These are phyloP conservation scores for Harpalus rubripes DNA, from an alignment of 2,888 invertebrate genomes.

Conservation along the genomic window DNA sequence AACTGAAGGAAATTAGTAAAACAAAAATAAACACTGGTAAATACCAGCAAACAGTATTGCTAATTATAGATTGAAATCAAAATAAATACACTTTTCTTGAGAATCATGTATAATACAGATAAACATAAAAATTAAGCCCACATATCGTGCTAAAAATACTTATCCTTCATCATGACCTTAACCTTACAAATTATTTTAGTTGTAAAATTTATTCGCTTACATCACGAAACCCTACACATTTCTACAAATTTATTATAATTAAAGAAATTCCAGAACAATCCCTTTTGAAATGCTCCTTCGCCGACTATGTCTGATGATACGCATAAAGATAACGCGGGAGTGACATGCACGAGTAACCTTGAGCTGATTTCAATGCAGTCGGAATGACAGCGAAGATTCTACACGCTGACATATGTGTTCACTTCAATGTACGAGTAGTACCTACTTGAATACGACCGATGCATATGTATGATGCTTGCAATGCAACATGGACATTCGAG, in stretches of 20 bases:
- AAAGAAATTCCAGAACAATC: not conserved
- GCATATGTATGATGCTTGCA: conserved; percentile 27
- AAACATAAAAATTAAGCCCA: conserved; percentile 16
- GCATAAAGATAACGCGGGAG: conserved; percentile 49
- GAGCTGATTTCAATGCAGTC: conserved; percentile 63
- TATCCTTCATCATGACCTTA: conserved; percentile 40
- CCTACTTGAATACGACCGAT: not conserved
- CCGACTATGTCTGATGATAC: conserved; percentile 40
- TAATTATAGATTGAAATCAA: conserved; percentile 1
- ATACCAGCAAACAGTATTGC: too few relatives aligned
- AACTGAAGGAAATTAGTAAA: too few relatives aligned
- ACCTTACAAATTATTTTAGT: conserved; percentile 38
- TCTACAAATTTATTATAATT: conserved; percentile 9
- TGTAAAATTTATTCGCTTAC: conserved; percentile 26
- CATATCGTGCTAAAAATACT: conserved; percentile 44
- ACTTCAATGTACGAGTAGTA: not conserved
- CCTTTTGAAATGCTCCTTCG: not conserved
- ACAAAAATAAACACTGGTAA: too few relatives aligned
- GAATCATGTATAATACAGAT: not conserved
- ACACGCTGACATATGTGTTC: conserved; percentile 8
- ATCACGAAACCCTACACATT: conserved; percentile 25
- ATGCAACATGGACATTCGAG: not conserved
- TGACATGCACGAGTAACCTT: conserved; percentile 61
- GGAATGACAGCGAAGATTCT: conserved; percentile 51
- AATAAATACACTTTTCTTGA: not conserved